Evolutionary conservation across 2,797 vertebrate species (phyloP).

Genomic region (Crocidura indochinensis): DNA sequence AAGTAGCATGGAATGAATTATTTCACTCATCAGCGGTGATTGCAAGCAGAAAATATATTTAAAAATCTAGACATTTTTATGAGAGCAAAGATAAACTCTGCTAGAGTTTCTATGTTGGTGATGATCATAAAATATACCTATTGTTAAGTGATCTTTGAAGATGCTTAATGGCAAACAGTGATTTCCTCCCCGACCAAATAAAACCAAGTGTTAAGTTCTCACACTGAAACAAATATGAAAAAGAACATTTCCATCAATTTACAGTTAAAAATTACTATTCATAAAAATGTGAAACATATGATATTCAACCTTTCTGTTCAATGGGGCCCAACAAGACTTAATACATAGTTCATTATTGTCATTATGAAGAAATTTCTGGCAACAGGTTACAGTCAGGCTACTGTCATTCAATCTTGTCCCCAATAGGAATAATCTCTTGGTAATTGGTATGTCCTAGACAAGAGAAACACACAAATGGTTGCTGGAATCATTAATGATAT

Average conservation of each 20-base stretch:
- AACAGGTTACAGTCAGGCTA: slow-evolving; percentile 80
- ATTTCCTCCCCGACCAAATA: slow-evolving; percentile 49
- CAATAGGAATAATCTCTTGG: slow-evolving; percentile 85
- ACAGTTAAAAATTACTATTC: slow-evolving; percentile 61
- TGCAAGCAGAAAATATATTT: slow-evolving; percentile 23
- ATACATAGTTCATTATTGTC: slow-evolving; percentile 79
- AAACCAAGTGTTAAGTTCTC: slow-evolving; percentile 15
- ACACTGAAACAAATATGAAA: slow-evolving; percentile 43
- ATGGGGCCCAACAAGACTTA: slow-evolving; percentile 75
- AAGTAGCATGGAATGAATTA: not conserved
- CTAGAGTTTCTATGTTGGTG: not conserved
- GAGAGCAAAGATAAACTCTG: slow-evolving; percentile 21
- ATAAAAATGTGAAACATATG: slow-evolving; percentile 45
- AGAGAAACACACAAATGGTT: slow-evolving; percentile 78
- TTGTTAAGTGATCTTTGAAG: not conserved
- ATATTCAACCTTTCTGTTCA: slow-evolving; percentile 77
- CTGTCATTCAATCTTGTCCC: slow-evolving; percentile 80
- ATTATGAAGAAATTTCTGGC: slow-evolving; percentile 75
- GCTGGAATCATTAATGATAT: slow-evolving; percentile 86
- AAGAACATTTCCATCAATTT: slow-evolving; percentile 44
- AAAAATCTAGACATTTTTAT: slow-evolving; percentile 11
- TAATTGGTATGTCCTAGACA: slow-evolving; percentile 86
- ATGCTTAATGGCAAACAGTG: not conserved
- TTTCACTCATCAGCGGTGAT: slow-evolving; percentile 49
- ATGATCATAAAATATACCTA: not conserved